A percentile compares a stretch with the other conserved stretches of the same genome.
phyloP scores from a whole-genome alignment of 2,797 vertebrate genomes.

The Harpagifer antarcticus region DNA sequence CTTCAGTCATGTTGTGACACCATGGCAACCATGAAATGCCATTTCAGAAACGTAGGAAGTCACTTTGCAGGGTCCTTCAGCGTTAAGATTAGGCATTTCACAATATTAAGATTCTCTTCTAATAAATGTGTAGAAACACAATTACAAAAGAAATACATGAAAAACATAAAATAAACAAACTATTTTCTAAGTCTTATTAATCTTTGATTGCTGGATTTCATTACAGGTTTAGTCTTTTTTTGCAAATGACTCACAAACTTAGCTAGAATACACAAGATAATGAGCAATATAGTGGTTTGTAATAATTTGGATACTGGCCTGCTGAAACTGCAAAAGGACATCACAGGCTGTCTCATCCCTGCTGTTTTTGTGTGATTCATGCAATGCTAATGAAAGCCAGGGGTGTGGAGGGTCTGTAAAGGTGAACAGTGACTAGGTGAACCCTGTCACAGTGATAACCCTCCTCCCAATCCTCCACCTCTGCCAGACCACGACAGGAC shows the following conservation, averaged over 20 bases:
- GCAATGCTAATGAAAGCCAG: slow-evolving; percentile 53
- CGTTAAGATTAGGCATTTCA: slow-evolving; percentile 27
- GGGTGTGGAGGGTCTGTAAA: slow-evolving; percentile 22
- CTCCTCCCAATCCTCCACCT: background rate
- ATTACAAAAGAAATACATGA: too few species aligned
- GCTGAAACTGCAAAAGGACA: background rate
- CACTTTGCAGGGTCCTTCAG: slow-evolving; percentile 2
- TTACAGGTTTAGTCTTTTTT: too few species aligned
- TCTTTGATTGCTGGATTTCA: too few species aligned
- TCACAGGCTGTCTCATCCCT: background rate
- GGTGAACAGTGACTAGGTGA: slow-evolving; percentile 59
- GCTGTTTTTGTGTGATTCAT: slow-evolving; percentile 48
- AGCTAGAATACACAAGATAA: slow-evolving; percentile 2
- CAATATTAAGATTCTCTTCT: too few species aligned
- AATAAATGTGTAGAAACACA: too few species aligned
- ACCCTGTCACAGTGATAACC: slow-evolving; percentile 40
- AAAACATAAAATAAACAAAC: too few species aligned
- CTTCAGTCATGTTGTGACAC: slow-evolving; percentile 53
- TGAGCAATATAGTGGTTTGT: background rate
- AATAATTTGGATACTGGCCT: background rate
- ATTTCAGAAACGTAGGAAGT: slow-evolving; percentile 56
- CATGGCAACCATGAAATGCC: slow-evolving; percentile 58
- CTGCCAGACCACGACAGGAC: slow-evolving; percentile 14
- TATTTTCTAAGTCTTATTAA: too few species aligned
- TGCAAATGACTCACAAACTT: background rate